Percentiles rank a stretch among this genome's conserved stretches.
These are phyloP conservation scores for Laticauda laticaudata DNA, from an alignment of 2,113 vertebrate species.

Conservation along the genomic window DNA sequence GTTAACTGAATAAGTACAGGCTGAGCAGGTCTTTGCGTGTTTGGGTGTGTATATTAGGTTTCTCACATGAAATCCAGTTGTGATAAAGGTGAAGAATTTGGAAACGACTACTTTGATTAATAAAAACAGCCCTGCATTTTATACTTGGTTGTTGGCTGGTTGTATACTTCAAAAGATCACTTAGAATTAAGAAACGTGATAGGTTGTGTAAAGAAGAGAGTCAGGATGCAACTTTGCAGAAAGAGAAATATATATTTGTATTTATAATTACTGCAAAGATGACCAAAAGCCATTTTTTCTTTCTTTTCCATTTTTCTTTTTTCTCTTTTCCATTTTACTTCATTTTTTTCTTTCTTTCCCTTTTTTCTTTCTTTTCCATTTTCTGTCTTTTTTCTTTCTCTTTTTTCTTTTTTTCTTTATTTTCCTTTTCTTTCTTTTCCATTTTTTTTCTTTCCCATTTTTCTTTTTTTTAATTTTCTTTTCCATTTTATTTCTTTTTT, in stretches of 20 bases:
- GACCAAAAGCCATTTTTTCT: not conserved
- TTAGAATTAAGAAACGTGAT: constrained; percentile 55
- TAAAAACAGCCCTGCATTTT: constrained; percentile 61
- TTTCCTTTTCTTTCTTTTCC: too few relatives aligned
- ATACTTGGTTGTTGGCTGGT: constrained; percentile 29
- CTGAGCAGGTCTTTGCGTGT: constrained; percentile 51
- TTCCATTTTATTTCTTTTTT: too few relatives aligned
- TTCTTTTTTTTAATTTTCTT: too few relatives aligned
- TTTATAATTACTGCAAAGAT: not conserved
- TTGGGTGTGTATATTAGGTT: constrained; percentile 64
- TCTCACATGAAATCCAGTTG: constrained; percentile 70
- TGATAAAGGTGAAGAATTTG: constrained; percentile 75
- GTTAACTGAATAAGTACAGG: constrained; percentile 29
- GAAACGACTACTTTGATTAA: constrained; percentile 76
- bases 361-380: too few relatives aligned
- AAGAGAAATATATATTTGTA: not conserved
- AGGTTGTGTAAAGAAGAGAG: not conserved
- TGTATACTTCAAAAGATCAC: constrained; percentile 70
- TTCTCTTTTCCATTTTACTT: not conserved
- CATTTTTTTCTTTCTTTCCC: too few relatives aligned
- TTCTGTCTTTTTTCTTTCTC: too few relatives aligned
- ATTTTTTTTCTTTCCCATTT: too few relatives aligned
- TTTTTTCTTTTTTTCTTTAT: too few relatives aligned
- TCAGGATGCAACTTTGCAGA: not conserved
- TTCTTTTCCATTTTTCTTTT: not conserved